Percentiles rank a stretch among this genome's conserved stretches.
Evolutionary conservation across 1,140 invertebrate genomes (phyloP).

Genomic region (Brachionus paranguensis): DNA sequence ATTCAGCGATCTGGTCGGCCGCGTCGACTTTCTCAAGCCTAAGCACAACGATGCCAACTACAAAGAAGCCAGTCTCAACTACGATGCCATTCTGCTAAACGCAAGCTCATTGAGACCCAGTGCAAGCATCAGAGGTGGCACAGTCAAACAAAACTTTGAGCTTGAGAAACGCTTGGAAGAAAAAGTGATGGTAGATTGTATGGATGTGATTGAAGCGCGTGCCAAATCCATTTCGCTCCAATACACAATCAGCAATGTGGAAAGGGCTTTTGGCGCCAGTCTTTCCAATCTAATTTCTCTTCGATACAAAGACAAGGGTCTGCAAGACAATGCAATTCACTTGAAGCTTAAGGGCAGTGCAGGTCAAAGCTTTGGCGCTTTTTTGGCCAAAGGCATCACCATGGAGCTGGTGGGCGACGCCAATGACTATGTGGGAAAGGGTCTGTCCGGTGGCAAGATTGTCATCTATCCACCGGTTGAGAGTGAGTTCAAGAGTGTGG

Average conservation of each 20-base stretch:
- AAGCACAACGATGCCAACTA: conserved; percentile 58
- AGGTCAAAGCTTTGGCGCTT: conserved; percentile 98
- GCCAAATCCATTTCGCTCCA: conserved; percentile 68
- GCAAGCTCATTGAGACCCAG: conserved; percentile 79
- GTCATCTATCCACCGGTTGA: conserved; percentile 77
- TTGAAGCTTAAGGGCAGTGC: conserved; percentile 85
- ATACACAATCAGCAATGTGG: conserved; percentile 81
- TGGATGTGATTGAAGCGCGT: conserved; percentile 58
- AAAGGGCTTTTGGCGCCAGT: conserved; percentile 83
- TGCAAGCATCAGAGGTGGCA: conserved; percentile 83
- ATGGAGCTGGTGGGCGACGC: conserved; percentile 90
- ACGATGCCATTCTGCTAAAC: conserved; percentile 77
- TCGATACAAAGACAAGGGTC: conserved; percentile 22
- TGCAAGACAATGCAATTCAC: conserved; percentile 67
- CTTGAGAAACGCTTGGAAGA: conserved; percentile 82
- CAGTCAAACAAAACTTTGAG: conserved; percentile 77
- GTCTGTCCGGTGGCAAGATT: conserved; percentile 88
- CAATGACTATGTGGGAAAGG: conserved; percentile 96
- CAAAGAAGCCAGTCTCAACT: conserved; percentile 61
- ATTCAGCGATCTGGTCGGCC: conserved; percentile 87
- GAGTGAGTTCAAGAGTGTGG: conserved; percentile 71
- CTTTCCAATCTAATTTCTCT: conserved; percentile 70
- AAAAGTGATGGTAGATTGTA: conserved; percentile 68
- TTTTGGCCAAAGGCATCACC: conserved; percentile 79
- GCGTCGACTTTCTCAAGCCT: conserved; percentile 72